Evolutionary conservation across 2,888 invertebrate genomes (phyloP).

Genomic region (Ceramica pisi): DNA sequence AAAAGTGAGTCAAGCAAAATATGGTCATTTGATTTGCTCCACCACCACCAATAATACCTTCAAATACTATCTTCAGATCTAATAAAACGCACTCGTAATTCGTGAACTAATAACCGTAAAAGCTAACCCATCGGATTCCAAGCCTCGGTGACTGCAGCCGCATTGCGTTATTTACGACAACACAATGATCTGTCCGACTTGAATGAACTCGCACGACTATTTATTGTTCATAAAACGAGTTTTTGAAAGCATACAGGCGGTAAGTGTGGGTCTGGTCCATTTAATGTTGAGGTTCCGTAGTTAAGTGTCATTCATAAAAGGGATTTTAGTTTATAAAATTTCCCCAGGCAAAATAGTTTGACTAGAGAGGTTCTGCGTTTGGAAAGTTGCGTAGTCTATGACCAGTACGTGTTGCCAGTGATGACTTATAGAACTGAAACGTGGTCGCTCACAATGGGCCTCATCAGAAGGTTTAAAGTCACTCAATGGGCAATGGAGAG

Average conservation of each 20-base stretch:
- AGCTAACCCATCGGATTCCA: conserved; percentile 60
- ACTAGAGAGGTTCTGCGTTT: no score
- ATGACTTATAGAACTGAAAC: no score
- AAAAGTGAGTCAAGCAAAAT: no score
- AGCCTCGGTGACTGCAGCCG: conserved; percentile 30
- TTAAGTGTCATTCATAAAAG: no score
- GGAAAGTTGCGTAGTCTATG: no score
- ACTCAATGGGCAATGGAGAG: no score
- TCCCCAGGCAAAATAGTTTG: no score
- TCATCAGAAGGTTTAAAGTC: no score
- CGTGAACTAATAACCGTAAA: conserved; percentile 38
- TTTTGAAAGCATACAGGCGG: conserved; percentile 36
- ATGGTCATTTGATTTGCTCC: not conserved
- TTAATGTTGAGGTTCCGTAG: conserved; percentile 50
- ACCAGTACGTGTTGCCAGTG: no score
- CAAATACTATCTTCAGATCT: not conserved
- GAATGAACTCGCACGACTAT: conserved; percentile 50
- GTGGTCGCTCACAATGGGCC: no score
- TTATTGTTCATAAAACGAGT: conserved; percentile 64
- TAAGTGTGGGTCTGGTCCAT: not conserved
- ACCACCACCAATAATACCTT: not conserved
- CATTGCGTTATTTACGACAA: conserved; percentile 57
- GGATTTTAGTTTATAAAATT: no score
- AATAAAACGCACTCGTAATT: conserved; percentile 7
- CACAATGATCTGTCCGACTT: conserved; percentile 45